Evolutionary conservation across 2,113 vertebrate species (phyloP), one percentile per base, ranked within the genome.

Genomic region (Ceyx cyanopectus): DNA sequence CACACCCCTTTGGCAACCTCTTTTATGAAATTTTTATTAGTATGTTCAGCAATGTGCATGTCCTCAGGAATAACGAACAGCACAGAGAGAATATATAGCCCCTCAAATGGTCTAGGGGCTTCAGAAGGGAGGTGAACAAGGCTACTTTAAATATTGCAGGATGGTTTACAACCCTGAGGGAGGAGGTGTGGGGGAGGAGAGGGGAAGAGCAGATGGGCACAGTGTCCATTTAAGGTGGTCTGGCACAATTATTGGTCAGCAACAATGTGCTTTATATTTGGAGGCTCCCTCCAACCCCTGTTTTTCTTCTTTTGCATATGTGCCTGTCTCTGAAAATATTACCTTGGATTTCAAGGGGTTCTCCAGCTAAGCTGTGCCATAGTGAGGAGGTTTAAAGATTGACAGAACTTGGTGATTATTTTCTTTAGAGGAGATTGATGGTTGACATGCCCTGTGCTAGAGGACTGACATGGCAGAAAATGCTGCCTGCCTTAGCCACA

Each of bases 1-100:
- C 54, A 72, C 76, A 94, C 56, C 79, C 76, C 84, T 94, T 91
- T 90, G 96, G 93, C 94, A 95, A 91, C 77, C 88, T 94, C 93
- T 96, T 96, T 88, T 95, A 97, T 97, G 96, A 97, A 97, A 95
- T 97, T 96, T 97, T 97, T 97, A 97, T 97, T 96, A 97, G 92
- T 92, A 77, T 96, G 93, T 95, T 95, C 96, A 92, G 92, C 94
- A 90, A 93, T 94, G 96, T 95, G 95, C 90, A 89, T 63, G 86
- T 95, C 92, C 86, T 95, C 90, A 89, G 96, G 95, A 96, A 96
- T 96, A 96, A 94, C 95, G 95, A 97, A 94, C 92, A 96, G 93
- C 94, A 82, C 37, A 66, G 86, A 93, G 76, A 85, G 94, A 90
- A 94, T 95, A 95, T 93, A 91, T 91, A 92, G 91, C 77, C 8